Evolutionary conservation across 2,888 invertebrate species (phyloP).

Genomic region (Nymphalis c-album): DNA sequence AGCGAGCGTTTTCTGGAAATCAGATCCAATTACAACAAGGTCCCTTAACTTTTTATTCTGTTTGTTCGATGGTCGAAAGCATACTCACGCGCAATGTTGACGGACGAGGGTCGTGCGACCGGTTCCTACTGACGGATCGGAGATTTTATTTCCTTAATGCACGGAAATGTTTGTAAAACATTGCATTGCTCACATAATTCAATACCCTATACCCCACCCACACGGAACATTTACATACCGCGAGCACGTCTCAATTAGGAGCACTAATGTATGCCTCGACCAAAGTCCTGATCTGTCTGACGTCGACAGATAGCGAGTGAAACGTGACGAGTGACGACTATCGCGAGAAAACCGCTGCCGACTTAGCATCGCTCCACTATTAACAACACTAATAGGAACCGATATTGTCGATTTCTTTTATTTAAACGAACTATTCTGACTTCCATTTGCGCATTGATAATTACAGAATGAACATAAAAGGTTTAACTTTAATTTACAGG

Average conservation of each 20-base stretch:
- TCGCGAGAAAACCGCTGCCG: constrained; percentile 66
- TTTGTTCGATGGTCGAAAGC: constrained; percentile 65
- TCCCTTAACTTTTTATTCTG: constrained; percentile 79
- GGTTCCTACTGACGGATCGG: constrained; percentile 53
- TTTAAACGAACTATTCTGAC: constrained; percentile 43
- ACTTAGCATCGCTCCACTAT: constrained; percentile 67
- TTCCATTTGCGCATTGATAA: constrained; percentile 47
- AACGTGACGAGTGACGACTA: constrained; percentile 80
- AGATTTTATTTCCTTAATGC: constrained; percentile 49
- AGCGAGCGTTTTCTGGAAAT: constrained; percentile 80
- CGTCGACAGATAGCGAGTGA: constrained; percentile 73
- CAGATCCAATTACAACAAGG: constrained; percentile 80
- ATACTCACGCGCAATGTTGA: constrained; percentile 69
- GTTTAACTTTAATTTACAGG: constrained; percentile 73
- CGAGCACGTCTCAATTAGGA: constrained; percentile 81
- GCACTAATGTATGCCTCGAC: constrained; percentile 82
- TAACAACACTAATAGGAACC: constrained; percentile 74
- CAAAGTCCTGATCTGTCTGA: constrained; percentile 72
- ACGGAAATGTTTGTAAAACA: constrained; percentile 52
- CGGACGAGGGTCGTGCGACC: constrained; percentile 61
- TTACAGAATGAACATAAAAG: constrained; percentile 26
- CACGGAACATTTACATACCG: constrained; percentile 79
- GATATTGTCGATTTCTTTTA: constrained; percentile 61
- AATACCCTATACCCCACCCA: constrained; percentile 71
- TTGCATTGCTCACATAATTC: constrained; percentile 66